A percentile compares a stretch with the other conserved stretches of the same genome.
Conservation (phyloP, 2,888 invertebrate species). For the Ethmia dodecea region DNA sequence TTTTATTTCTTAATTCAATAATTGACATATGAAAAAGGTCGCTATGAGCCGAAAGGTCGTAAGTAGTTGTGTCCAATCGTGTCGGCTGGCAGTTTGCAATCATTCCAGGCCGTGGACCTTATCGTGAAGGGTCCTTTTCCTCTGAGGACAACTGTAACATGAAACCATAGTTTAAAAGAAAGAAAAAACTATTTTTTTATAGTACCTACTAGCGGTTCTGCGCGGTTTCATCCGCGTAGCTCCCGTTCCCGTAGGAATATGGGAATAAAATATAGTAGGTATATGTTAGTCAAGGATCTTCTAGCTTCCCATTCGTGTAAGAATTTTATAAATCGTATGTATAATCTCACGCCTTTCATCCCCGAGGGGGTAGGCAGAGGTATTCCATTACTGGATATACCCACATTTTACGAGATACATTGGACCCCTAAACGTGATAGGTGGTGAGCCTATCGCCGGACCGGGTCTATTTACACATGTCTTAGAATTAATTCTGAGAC, state of each 20-base stretch:
- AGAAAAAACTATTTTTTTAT: constrained; percentile 1
- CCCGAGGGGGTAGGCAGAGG: no score
- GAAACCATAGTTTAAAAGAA: background rate
- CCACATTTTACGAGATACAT: no score
- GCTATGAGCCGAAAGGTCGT: constrained; percentile 39
- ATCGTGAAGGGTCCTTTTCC: constrained; percentile 62
- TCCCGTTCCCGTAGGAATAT: background rate
- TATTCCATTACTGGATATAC: no score
- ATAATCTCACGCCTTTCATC: no score
- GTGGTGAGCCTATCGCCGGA: no score
- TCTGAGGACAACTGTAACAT: constrained; percentile 48
- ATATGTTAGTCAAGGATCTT: background rate
- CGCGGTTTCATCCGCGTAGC: background rate
- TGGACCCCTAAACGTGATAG: no score
- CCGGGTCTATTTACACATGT: no score
- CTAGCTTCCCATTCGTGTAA: background rate
- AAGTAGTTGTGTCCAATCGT: constrained; percentile 58
- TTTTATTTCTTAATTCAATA: no score
- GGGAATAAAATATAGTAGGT: no score
- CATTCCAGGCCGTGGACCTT: constrained; percentile 49
- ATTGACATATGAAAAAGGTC: background rate
- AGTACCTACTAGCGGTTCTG: background rate
- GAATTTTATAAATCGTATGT: background rate
- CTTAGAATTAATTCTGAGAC: no score
- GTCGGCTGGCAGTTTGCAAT: constrained; percentile 60